Conservation (phyloP, 2,113 vertebrate species). For the Ptychochromis oligacanthus region DNA sequence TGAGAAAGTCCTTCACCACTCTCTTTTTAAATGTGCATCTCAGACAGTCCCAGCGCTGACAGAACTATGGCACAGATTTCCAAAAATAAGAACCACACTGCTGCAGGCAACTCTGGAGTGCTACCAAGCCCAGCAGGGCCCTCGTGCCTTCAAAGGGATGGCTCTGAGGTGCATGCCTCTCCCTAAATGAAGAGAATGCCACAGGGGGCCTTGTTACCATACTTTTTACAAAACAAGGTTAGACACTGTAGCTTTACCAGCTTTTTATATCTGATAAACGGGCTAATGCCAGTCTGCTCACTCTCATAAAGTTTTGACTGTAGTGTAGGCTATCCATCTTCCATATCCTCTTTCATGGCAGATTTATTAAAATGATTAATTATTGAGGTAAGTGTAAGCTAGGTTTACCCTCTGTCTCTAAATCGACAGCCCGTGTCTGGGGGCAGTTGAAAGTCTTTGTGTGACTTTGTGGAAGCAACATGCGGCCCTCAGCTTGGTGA, state of each 20-base stretch:
- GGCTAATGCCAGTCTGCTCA: not conserved
- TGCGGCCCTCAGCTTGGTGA: slow-evolving; percentile 7
- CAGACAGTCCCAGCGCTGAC: slow-evolving; percentile 30
- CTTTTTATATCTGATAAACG: not conserved
- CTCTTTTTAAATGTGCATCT: slow-evolving; percentile 2
- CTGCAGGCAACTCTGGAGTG: slow-evolving; percentile 17
- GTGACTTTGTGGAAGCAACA: not conserved
- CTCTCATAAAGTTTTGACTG: not conserved
- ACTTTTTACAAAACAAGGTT: not conserved
- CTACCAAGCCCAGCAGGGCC: slow-evolving; percentile 15
- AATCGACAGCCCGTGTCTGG: not conserved
- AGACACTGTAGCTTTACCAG: not conserved
- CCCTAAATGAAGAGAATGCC: slow-evolving; percentile 10
- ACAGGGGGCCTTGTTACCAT: not conserved
- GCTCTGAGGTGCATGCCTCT: slow-evolving; percentile 1
- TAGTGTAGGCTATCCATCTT: not conserved
- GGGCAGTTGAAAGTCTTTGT: not conserved
- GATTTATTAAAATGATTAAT: not conserved
- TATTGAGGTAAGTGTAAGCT: not conserved
- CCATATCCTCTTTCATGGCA: not conserved
- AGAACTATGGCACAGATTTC: slow-evolving; percentile 14
- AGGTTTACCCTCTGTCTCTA: not conserved
- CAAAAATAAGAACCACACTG: slow-evolving; percentile 33
- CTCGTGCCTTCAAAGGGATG: slow-evolving; percentile 26
- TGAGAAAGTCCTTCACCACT: slow-evolving; percentile 24